Conservation (phyloP, 2,888 invertebrate species). For the Belgica antarctica region DNA sequence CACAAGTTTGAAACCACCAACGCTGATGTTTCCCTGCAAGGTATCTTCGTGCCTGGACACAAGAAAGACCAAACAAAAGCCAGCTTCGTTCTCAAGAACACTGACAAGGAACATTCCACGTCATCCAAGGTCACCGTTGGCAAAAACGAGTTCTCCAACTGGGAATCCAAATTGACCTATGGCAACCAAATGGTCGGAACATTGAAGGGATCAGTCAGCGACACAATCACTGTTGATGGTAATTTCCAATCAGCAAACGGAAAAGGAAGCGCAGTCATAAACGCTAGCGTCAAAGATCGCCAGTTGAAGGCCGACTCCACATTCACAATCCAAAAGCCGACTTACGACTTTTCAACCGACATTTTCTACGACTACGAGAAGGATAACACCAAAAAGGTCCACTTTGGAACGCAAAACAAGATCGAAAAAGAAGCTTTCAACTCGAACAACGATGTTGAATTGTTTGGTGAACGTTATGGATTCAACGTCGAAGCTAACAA, state of each 20-base stretch:
- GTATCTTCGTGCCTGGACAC: conserved; percentile 48
- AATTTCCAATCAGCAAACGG: conserved; percentile 65
- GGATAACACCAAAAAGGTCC: conserved; percentile 67
- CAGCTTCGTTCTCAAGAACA: conserved; percentile 17
- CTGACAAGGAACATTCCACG: conserved; percentile 15
- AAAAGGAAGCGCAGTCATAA: conserved; percentile 56
- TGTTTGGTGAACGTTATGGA: conserved; percentile 20
- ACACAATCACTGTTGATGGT: conserved; percentile 62
- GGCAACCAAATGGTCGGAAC: conserved; percentile 54
- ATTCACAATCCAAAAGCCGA: conserved; percentile 61
- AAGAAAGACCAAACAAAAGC: conserved; percentile 48
- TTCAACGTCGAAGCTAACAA: conserved; percentile 21
- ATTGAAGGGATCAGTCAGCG: conserved; percentile 62
- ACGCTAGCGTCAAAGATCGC: conserved; percentile 57
- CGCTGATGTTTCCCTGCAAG: conserved; percentile 50
- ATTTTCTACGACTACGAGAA: conserved; percentile 68
- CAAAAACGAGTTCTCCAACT: conserved; percentile 48
- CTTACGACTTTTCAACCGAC: conserved; percentile 63
- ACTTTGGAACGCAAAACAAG: conserved; percentile 63
- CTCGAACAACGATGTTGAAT: conserved; percentile 59
- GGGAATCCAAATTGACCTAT: conserved; percentile 50
- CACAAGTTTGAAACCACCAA: conserved; percentile 50
- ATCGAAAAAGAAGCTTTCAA: conserved; percentile 58
- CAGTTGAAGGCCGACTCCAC: conserved; percentile 64
- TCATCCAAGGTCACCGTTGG: conserved; percentile 49